Evolutionary conservation across 2,888 invertebrate species (phyloP).

Genomic region (Lapara coniferarum): DNA sequence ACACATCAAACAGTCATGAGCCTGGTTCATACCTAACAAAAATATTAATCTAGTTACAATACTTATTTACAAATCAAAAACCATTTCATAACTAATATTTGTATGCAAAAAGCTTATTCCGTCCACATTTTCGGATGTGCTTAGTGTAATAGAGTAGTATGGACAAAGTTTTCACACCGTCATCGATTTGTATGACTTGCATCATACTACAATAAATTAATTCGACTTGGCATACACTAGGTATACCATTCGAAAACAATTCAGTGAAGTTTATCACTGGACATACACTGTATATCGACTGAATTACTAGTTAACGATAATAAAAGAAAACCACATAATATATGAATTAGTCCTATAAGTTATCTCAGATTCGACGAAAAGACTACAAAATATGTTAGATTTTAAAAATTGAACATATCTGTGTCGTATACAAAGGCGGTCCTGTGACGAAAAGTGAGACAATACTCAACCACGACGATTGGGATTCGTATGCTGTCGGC

Average conservation of each 20-base stretch:
- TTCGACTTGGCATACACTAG: constrained; percentile 57
- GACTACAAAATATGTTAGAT: constrained; percentile 79
- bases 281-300: constrained; percentile 74
- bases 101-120: constrained; percentile 65
- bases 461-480: constrained; percentile 68
- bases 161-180: constrained; percentile 69
- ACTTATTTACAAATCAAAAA: not conserved
- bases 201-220: constrained; percentile 37
- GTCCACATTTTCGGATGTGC: constrained; percentile 79
- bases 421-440: constrained; percentile 73
- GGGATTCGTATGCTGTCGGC: constrained; percentile 37
- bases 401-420: constrained; percentile 81
- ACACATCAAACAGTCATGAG: not conserved
- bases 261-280: constrained; percentile 74
- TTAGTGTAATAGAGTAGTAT: constrained; percentile 44
- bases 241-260: constrained; percentile 65
- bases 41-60: not conserved
- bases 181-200: constrained; percentile 25
- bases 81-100: constrained; percentile 27
- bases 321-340: constrained; percentile 69
- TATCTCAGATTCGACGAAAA: constrained; percentile 82
- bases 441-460: constrained; percentile 72
- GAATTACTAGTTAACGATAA: constrained; percentile 76
- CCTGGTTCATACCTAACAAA: not conserved
- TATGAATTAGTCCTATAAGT: constrained; percentile 76